Percentiles rank a stretch among this genome's conserved stretches.
phyloP scores from a whole-genome alignment of 2,888 invertebrate species.

The Stenoptilia bipunctidactyla region DNA sequence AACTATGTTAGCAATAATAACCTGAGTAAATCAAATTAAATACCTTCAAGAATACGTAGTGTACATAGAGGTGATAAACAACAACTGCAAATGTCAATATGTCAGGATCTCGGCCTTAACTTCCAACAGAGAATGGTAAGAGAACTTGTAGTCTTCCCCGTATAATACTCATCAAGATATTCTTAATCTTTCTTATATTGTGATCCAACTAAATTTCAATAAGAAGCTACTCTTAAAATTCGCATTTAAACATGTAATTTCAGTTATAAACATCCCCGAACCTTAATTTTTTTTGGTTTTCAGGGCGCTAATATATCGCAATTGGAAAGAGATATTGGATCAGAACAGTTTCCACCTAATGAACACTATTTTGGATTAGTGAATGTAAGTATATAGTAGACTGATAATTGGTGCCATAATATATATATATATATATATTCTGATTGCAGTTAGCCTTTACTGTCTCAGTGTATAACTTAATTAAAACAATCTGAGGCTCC shows the following conservation, averaged over 20 bases:
- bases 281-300: slow-evolving; percentile 18
- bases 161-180: too few species aligned
- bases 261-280: neutral
- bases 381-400: slow-evolving; percentile 89
- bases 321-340: slow-evolving; percentile 98
- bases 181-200: too few species aligned
- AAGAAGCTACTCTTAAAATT: too few species aligned
- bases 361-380: slow-evolving; percentile 99
- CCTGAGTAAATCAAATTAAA: slow-evolving; percentile 1
- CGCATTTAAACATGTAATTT: too few species aligned
- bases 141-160: slow-evolving; percentile 18
- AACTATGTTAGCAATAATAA: slow-evolving; percentile 43
- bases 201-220: too few species aligned
- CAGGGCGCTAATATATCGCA: slow-evolving; percentile 99
- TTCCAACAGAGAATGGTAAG: slow-evolving; percentile 71
- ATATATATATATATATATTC: too few species aligned
- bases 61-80: slow-evolving; percentile 41
- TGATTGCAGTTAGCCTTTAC: too few species aligned
- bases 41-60: slow-evolving; percentile 4
- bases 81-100: slow-evolving; percentile 71
- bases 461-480: too few species aligned
- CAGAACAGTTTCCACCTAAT: slow-evolving; percentile 97
- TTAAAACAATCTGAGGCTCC: too few species aligned
- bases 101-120: slow-evolving; percentile 71
- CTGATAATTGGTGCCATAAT: too few species aligned